phyloP scores from a whole-genome alignment of 2,797 vertebrate species.

The Lagodon rhomboides region DNA sequence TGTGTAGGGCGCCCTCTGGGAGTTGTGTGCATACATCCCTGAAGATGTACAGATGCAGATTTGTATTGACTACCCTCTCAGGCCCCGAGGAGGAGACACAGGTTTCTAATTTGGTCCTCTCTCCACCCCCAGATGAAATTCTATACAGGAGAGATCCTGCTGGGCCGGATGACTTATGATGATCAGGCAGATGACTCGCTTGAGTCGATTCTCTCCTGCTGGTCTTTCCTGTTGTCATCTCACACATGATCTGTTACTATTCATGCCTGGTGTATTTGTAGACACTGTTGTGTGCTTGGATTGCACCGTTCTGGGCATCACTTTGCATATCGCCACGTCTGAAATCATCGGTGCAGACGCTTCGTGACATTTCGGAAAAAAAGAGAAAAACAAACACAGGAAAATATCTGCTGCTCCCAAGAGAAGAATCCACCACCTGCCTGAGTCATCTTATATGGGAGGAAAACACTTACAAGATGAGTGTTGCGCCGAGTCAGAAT shows the following conservation, averaged over 20 bases:
- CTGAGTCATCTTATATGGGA: conserved; percentile 65
- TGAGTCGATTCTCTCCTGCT: conserved; percentile 46
- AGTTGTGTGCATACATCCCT: conserved; percentile 37
- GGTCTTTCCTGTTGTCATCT: conserved; percentile 60
- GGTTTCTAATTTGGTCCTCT: conserved; percentile 67
- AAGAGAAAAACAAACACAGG: background rate
- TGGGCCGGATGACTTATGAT: conserved; percentile 48
- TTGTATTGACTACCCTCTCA: conserved; percentile 58
- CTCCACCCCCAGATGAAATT: conserved; percentile 62
- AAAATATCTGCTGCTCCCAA: conserved; percentile 54
- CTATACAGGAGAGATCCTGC: conserved; percentile 49
- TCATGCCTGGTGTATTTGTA: conserved; percentile 32
- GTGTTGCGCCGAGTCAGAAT: conserved; percentile 31
- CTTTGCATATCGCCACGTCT: conserved; percentile 36
- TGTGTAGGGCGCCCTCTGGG: conserved; percentile 34
- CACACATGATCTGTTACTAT: conserved; percentile 45
- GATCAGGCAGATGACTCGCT: conserved; percentile 47
- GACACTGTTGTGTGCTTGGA: conserved; percentile 16
- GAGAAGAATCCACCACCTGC: conserved; percentile 56
- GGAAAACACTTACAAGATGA: conserved; percentile 49
- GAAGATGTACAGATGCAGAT: conserved; percentile 61
- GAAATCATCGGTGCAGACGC: conserved; percentile 30
- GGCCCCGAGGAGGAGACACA: conserved; percentile 53
- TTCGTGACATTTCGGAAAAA: conserved; percentile 58
- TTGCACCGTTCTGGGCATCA: conserved; percentile 26